Evolutionary conservation across 2,797 vertebrate species (phyloP).

Genomic region (Falco naumanni): DNA sequence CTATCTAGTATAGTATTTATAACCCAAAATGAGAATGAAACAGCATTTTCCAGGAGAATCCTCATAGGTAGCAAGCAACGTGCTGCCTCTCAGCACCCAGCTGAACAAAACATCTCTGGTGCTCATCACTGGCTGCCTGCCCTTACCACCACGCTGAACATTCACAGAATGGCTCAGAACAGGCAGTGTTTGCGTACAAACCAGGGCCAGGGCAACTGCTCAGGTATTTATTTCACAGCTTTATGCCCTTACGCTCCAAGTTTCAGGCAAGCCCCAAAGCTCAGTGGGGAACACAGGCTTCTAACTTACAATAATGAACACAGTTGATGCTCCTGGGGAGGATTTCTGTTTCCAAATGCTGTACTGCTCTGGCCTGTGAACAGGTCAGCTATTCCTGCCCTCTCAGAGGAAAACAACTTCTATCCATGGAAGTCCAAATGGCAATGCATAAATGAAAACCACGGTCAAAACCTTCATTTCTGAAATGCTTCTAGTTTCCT

Average conservation of each 20-base stretch:
- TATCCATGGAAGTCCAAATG: neutral
- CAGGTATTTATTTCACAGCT: neutral
- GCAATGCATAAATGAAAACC: neutral
- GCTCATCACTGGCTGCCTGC: neutral
- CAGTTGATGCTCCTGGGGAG: neutral
- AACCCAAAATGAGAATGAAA: neutral
- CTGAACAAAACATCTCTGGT: neutral
- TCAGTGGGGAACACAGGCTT: neutral
- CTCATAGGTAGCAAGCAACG: accelerated
- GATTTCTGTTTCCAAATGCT: accelerated
- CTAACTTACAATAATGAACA: too few relatives aligned
- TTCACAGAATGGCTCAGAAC: neutral
- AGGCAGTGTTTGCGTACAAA: neutral
- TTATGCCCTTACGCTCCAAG: neutral
- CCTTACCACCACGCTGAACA: accelerated
- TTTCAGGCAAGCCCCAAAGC: neutral
- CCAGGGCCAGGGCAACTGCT: neutral
- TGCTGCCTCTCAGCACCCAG: neutral
- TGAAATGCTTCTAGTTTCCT: neutral
- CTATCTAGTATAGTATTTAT: neutral
- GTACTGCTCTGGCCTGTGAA: neutral
- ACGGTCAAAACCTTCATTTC: neutral
- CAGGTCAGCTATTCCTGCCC: accelerated
- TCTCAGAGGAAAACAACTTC: neutral
- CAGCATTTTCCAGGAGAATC: neutral